Conservation (phyloP, 2,888 invertebrate species). For the Meliscaeva auricollis region DNA sequence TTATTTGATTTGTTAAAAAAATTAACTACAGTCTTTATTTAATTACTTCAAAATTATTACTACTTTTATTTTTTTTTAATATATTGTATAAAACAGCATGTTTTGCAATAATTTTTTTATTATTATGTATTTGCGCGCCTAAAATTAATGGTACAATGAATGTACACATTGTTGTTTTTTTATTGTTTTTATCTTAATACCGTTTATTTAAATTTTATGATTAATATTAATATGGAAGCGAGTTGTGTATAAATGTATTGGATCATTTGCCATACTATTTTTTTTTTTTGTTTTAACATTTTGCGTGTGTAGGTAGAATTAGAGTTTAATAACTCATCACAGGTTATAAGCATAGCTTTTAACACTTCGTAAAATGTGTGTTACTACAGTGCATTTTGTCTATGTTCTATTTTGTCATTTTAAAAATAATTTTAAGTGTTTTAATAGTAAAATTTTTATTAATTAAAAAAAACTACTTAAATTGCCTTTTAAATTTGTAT, state of each 20-base stretch:
- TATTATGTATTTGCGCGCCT: slow-evolving; percentile 56
- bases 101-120: slow-evolving; percentile 34
- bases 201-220: slow-evolving; percentile 43
- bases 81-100: slow-evolving; percentile 73
- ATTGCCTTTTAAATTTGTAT: neutral
- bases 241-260: slow-evolving; percentile 68
- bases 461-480: neutral
- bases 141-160: slow-evolving; percentile 59
- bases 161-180: slow-evolving; percentile 14
- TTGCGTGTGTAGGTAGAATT: slow-evolving; percentile 65
- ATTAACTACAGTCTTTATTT: slow-evolving; percentile 75
- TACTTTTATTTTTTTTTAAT: slow-evolving; percentile 51
- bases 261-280: slow-evolving; percentile 55
- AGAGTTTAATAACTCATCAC: slow-evolving; percentile 72
- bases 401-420: slow-evolving; percentile 35
- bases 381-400: slow-evolving; percentile 66
- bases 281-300: slow-evolving; percentile 50
- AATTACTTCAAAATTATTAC: slow-evolving; percentile 70
- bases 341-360: slow-evolving; percentile 75
- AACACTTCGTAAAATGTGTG: slow-evolving; percentile 68
- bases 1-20: slow-evolving; percentile 73
- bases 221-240: slow-evolving; percentile 68
- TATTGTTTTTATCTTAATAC: slow-evolving; percentile 26
- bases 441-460: neutral
- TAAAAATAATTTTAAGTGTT: neutral